Evolutionary conservation across 1,140 invertebrate genomes (phyloP), one percentile per base, ranked within the genome.

Genomic region (Nomia melanderi): DNA sequence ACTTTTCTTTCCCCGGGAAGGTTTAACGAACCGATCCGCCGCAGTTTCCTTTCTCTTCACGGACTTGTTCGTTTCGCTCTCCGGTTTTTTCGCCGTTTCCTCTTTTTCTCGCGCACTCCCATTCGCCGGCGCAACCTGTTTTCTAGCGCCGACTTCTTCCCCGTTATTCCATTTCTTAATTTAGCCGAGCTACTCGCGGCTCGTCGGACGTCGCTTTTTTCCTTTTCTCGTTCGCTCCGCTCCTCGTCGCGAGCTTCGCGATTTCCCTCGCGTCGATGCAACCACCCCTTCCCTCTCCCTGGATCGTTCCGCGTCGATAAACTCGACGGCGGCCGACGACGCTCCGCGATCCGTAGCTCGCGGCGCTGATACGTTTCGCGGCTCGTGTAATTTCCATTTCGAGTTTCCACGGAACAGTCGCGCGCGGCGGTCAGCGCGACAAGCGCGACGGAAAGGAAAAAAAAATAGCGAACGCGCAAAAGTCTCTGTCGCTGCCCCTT

Each of bases 1-100:
- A 60, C 53, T 69, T 76, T 76, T 75, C 74, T 83, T 81, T 67
- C 70, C 56, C n/a, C 53, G 50, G 17, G 17, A 47, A 81, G 78
- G 70, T 84, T 84, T 84, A 84, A 84, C 82, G 83, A 84, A 84
- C 83, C 83, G 83, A 84, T 80, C 54, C 65, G 50, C 54, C 70
- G 33, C 69, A 75, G 78, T 83, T 77, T 77, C 62, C 81, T 80
- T 67, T 63, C 60, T 31, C n/a, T 31, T 44, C 25, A 9, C 59
- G 36, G 31, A 77, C 57, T 66, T 70, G 77, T 74, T 77, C 64
- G 17, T 53, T 33, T 20, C 29, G 27, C 23, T 39, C 65, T 31
- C 33, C 6, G 29, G 57, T 31, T 70, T 57, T 39, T 41, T 66
- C 56, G 41, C 75, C 47, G 31, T 12, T 12, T 41, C 12, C 14